Evolutionary conservation across 2,113 vertebrate genomes (phyloP).

Genomic region (Hylia prasina): DNA sequence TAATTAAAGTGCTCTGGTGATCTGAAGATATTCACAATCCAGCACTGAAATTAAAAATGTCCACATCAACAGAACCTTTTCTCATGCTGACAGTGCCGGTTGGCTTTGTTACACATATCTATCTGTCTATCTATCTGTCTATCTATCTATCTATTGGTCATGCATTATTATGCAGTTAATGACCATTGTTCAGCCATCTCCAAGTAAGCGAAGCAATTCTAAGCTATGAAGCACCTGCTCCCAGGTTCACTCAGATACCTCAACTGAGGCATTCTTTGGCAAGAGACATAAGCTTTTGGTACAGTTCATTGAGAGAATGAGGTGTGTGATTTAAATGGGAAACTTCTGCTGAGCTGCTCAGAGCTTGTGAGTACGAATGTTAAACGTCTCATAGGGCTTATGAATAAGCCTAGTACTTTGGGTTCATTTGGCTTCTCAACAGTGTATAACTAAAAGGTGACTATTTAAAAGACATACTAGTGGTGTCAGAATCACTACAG

Average conservation of each 20-base stretch:
- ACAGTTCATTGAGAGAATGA: background rate
- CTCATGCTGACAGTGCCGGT: background rate
- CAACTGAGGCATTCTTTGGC: background rate
- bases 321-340: background rate
- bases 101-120: background rate
- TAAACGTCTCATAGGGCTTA: accelerated
- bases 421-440: background rate
- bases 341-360: background rate
- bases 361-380: background rate
- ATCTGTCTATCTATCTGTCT: background rate
- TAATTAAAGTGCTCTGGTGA: background rate
- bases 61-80: background rate
- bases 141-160: background rate
- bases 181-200: background rate
- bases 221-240: background rate
- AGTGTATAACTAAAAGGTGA: background rate
- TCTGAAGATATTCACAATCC: background rate
- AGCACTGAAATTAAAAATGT: background rate
- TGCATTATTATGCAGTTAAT: background rate
- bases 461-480: background rate
- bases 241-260: background rate
- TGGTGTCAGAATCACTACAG: background rate
- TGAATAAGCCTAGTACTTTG: background rate
- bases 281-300: background rate
- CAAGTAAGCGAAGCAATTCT: background rate